A percentile compares a stretch with the other conserved stretches of the same genome.
These are phyloP conservation scores for Galerucella calmariensis DNA, from an alignment of 2,888 invertebrate genomes.

Conservation along the genomic window DNA sequence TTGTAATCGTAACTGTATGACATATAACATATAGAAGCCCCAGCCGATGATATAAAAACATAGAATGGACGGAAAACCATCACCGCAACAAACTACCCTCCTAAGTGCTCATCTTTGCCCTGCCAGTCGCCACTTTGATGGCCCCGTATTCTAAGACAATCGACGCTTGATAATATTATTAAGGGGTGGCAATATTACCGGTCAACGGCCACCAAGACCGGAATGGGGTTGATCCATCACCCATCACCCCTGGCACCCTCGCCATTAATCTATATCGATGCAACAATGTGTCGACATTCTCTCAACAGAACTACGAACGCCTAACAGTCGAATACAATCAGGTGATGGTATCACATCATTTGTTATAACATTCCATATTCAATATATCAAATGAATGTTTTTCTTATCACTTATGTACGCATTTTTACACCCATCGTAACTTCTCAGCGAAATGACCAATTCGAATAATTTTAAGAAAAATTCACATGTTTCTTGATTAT, in stretches of 20 bases:
- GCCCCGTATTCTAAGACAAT: conserved; percentile 58
- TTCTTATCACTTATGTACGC: too few species aligned
- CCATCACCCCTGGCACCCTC: conserved; percentile 37
- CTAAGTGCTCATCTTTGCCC: conserved; percentile 56
- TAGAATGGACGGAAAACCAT: conserved; percentile 52
- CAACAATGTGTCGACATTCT: conserved; percentile 59
- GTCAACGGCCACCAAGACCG: conserved; percentile 54
- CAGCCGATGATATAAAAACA: conserved; percentile 46
- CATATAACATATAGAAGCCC: conserved; percentile 46
- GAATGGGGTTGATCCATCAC: conserved; percentile 44
- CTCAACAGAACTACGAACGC: conserved; percentile 20
- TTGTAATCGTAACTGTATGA: conserved; percentile 56
- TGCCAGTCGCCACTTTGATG: conserved; percentile 58
- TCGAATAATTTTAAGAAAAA: too few species aligned
- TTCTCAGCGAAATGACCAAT: too few species aligned
- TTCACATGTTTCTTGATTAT: too few species aligned
- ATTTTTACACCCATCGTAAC: too few species aligned
- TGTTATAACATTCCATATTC: not conserved
- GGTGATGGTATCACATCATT: conserved; percentile 7
- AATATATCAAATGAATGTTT: too few species aligned
- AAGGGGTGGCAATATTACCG: conserved; percentile 57
- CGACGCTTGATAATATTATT: conserved; percentile 58
- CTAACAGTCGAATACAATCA: conserved; percentile 28
- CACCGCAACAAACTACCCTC: conserved; percentile 51
- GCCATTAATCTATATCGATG: conserved; percentile 60